These are phyloP conservation scores for Mesorhabditis spiculigera DNA, from an alignment of 2,888 invertebrate genomes.

Conservation along the genomic window DNA sequence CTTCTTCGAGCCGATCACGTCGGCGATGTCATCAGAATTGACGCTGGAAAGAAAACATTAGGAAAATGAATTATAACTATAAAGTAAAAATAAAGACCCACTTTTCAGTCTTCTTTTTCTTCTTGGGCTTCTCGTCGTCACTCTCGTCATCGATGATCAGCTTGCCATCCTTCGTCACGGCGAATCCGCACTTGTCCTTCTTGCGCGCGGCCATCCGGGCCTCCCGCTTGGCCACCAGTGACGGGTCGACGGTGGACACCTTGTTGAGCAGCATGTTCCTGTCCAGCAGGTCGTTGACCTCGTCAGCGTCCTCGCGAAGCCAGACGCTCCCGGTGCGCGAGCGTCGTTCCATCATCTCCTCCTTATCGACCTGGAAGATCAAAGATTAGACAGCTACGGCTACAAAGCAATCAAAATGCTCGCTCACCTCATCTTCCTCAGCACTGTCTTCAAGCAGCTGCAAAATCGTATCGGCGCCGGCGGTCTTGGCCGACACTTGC, in stretches of 20 bases:
- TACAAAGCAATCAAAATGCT: too few species aligned
- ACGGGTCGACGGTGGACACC: slow-evolving; percentile 38
- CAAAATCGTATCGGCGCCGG: slow-evolving; percentile 51
- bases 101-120: not conserved
- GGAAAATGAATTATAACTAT: not conserved
- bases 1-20: slow-evolving; percentile 17
- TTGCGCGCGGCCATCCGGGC: slow-evolving; percentile 24
- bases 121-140: not conserved
- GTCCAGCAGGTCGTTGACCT: slow-evolving; percentile 45
- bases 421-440: slow-evolving; percentile 39
- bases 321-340: slow-evolving; percentile 33
- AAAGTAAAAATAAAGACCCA: not conserved
- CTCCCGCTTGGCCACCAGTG: slow-evolving; percentile 24
- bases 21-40: slow-evolving; percentile 14
- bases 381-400: not conserved
- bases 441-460: slow-evolving; percentile 48
- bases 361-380: slow-evolving; percentile 24
- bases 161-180: slow-evolving; percentile 41
- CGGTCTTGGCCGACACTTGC: slow-evolving; percentile 34
- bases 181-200: slow-evolving; percentile 39
- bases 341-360: not conserved
- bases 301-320: slow-evolving; percentile 43
- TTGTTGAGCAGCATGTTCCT: slow-evolving; percentile 36
- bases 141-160: slow-evolving; percentile 37
- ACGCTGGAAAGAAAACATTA: not conserved